phyloP scores from a whole-genome alignment of 1,140 invertebrate species.

The Aphis craccivora region DNA sequence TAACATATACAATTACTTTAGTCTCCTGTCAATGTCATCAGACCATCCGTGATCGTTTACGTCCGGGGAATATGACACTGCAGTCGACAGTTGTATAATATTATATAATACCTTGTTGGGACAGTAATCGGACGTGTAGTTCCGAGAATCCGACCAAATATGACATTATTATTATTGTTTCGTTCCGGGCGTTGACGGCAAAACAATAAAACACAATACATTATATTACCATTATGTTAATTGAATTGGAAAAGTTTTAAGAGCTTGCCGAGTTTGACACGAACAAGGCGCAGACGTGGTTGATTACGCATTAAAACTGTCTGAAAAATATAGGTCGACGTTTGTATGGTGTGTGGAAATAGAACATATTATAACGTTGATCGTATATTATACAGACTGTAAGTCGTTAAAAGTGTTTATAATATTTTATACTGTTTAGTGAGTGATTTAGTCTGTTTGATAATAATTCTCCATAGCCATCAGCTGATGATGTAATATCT shows the following conservation, averaged over 20 bases:
- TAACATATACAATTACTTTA: not conserved
- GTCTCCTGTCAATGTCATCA: not conserved
- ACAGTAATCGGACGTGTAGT: not conserved
- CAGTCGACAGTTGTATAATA: not conserved
- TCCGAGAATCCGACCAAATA: not conserved
- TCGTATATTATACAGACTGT: not conserved
- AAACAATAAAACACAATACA: not conserved
- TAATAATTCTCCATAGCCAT: not conserved
- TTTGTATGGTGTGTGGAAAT: not conserved
- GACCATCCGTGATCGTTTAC: not conserved
- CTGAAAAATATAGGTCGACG: not conserved
- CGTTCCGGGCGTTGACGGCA: not conserved
- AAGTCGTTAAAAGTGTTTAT: conserved; percentile 6
- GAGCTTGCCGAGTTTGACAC: not conserved
- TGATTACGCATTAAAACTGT: conserved; percentile 18
- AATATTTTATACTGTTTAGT: not conserved
- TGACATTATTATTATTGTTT: not conserved
- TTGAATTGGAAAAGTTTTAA: conserved; percentile 17
- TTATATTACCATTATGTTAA: not conserved
- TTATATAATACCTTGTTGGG: not conserved
- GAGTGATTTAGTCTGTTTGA: conserved; percentile 7
- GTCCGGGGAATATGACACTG: not conserved
- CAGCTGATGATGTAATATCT: not conserved
- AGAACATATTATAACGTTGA: not conserved
- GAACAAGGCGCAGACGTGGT: not conserved